phyloP scores from a whole-genome alignment of 2,797 vertebrate genomes.

The Sebastes diaconus region DNA sequence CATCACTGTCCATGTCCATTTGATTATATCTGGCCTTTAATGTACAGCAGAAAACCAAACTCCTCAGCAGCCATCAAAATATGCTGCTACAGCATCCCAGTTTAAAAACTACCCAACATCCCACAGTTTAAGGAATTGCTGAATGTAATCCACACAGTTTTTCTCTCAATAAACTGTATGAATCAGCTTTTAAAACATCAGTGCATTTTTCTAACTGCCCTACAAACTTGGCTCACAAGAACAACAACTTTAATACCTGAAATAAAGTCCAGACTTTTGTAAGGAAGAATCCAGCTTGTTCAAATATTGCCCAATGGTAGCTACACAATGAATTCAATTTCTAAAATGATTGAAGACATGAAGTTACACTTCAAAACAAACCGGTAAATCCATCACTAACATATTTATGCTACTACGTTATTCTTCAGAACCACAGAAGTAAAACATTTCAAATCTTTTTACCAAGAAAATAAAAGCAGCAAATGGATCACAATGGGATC shows the following conservation, averaged over 20 bases:
- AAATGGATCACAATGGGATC: not conserved
- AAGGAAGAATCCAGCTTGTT: not conserved
- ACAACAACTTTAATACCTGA: not conserved
- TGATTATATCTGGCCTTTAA: not conserved
- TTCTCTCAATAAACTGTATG: not conserved
- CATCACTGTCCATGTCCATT: not conserved
- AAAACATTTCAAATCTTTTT: not conserved
- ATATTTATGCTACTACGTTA: not conserved
- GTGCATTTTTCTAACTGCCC: not conserved
- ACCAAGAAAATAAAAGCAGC: not conserved
- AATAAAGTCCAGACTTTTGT: not conserved
- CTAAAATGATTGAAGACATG: not conserved
- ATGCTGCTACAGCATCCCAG: not conserved
- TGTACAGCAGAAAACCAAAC: not conserved
- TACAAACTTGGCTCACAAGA: not conserved
- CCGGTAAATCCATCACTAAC: not conserved
- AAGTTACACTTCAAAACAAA: not conserved
- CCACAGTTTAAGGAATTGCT: not conserved
- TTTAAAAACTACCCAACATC: not conserved
- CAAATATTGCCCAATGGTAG: not conserved
- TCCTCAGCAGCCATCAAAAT: not conserved
- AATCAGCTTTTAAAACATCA: not conserved
- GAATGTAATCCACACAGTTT: not conserved
- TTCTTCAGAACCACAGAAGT: not conserved
- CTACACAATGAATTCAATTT: not conserved